A percentile compares a stretch with the other conserved stretches of the same genome.
Conservation (phyloP, 2,888 invertebrate genomes). For the Patella ulyssiponensis region DNA sequence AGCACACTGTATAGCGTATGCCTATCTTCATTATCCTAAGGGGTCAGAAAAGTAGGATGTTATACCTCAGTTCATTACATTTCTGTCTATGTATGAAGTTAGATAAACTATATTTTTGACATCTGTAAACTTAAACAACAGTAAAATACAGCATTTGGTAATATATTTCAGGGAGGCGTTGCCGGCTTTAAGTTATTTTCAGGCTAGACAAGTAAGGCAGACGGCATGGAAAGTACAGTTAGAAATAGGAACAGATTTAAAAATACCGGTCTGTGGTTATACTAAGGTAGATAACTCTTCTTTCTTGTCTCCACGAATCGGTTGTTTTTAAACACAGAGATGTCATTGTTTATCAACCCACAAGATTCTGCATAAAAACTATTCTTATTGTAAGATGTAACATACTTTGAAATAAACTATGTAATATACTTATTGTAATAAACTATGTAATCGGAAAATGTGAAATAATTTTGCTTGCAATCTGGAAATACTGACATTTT, state of each 20-base stretch:
- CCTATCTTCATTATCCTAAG: too few species aligned
- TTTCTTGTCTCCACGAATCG: too few species aligned
- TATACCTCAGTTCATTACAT: background rate
- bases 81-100: background rate
- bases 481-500: background rate
- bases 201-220: conserved; percentile 69
- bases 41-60: background rate
- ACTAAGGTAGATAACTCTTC: conserved; percentile 68
- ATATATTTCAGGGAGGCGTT: conserved; percentile 75
- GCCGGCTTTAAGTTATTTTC: conserved; percentile 74
- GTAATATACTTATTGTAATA: too few species aligned
- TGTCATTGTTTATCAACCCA: too few species aligned
- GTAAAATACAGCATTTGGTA: background rate
- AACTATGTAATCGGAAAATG: background rate
- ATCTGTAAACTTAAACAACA: too few species aligned
- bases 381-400: too few species aligned
- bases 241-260: conserved; percentile 75
- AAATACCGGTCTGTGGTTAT: conserved; percentile 78
- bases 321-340: too few species aligned
- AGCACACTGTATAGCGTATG: too few species aligned
- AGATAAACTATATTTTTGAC: too few species aligned
- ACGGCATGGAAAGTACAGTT: conserved; percentile 80
- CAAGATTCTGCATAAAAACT: too few species aligned
- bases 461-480: background rate
- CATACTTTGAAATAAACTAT: too few species aligned